These are phyloP conservation scores for Watsonalla cultraria DNA, from an alignment of 2,888 invertebrate genomes.

Conservation along the genomic window DNA sequence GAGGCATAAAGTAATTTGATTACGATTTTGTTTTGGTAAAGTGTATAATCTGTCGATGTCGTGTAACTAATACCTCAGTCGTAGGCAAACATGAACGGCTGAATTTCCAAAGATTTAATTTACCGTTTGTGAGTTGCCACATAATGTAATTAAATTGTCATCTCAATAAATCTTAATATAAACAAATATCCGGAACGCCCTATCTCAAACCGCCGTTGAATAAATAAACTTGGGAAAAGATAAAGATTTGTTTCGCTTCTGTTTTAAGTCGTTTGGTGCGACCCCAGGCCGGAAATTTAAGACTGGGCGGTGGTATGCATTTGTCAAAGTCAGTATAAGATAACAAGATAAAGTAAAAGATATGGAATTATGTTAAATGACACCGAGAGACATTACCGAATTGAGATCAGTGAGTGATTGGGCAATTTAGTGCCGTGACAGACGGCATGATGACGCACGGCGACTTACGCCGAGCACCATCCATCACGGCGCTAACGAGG, in stretches of 20 bases:
- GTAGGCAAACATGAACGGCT: too few species aligned
- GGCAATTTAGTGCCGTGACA: slow-evolving; percentile 32
- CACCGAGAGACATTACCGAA: slow-evolving; percentile 16
- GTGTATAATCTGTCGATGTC: too few species aligned
- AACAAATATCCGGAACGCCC: not conserved
- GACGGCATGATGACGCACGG: slow-evolving; percentile 25
- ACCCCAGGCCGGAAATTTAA: not conserved
- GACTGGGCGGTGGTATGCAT: not conserved
- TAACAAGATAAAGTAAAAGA: slow-evolving; percentile 1
- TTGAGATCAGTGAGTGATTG: slow-evolving; percentile 30
- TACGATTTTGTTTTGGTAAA: too few species aligned
- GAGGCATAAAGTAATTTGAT: too few species aligned
- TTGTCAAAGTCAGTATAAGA: slow-evolving; percentile 1
- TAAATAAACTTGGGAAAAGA: not conserved
- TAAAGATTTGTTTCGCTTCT: not conserved
- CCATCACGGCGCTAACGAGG: slow-evolving; percentile 55
- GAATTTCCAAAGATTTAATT: too few species aligned
- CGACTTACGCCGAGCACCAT: slow-evolving; percentile 24
- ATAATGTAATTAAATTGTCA: too few species aligned
- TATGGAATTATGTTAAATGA: slow-evolving; percentile 4
- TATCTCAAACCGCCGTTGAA: not conserved
- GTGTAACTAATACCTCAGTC: too few species aligned
- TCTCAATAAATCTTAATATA: not conserved
- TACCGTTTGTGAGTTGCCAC: too few species aligned
- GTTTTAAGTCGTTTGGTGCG: not conserved